Conservation (phyloP, 2,888 invertebrate species). For the Euzetes globulus region DNA sequence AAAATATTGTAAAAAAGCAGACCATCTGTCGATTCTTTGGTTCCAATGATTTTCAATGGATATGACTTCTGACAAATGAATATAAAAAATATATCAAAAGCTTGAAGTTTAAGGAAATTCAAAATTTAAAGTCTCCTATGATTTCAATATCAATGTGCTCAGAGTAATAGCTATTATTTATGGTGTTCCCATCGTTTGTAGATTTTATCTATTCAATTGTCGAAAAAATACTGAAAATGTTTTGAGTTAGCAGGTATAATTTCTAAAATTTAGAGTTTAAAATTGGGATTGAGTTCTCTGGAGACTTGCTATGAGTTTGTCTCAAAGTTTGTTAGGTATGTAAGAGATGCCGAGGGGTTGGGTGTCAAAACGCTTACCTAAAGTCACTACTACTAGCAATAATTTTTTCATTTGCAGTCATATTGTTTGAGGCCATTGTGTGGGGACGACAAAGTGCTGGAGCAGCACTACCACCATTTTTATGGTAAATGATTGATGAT, state of each 20-base stretch:
- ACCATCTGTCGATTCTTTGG: constrained; percentile 8
- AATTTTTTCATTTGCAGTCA: background rate
- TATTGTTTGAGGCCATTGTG: constrained; percentile 17
- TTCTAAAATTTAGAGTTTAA: no score
- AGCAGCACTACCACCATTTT: background rate
- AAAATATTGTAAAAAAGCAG: constrained; percentile 8
- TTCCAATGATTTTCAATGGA: constrained; percentile 12
- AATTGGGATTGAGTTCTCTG: background rate
- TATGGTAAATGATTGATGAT: constrained; percentile 24
- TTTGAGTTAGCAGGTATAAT: no score
- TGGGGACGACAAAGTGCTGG: background rate
- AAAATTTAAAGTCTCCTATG: background rate
- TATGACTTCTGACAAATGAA: constrained; percentile 22
- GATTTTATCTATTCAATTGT: background rate
- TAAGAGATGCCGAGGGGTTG: no score
- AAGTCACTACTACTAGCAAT: background rate
- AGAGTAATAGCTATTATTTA: background rate
- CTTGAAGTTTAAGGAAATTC: background rate
- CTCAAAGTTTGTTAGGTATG: no score
- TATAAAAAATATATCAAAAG: constrained; percentile 2
- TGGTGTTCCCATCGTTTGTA: background rate
- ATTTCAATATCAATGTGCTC: background rate
- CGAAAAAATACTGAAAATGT: background rate
- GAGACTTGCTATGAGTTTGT: no score
- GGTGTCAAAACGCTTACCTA: background rate